Base-by-base conservation (phyloP, 2,113 vertebrate species). In the Riparia riparia region DNA sequence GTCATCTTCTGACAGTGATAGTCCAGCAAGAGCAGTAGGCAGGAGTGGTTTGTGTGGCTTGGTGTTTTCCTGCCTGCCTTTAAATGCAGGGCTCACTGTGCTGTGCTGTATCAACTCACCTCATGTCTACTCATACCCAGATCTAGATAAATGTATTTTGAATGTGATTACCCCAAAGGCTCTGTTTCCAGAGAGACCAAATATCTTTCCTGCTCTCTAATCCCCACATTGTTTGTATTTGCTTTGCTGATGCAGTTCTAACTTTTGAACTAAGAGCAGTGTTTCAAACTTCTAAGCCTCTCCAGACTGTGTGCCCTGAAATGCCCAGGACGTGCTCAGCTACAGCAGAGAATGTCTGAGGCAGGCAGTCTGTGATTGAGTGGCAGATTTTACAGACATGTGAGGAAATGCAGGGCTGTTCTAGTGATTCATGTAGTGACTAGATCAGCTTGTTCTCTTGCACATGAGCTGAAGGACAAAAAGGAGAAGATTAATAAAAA, bases 1-100 rank as follows among this genome's bases (percentile, higher is more conserved):
- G 39, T 95, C 56, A 44, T 70, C 65, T 86, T 68, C 51, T 95
- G 80, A 92, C 56, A 61, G 22, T 50, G 57, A 9, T 10, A 41
- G 83, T 60, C 69, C 61, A 84, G 34, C 41, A 61, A 26, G 74
- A 86, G 50, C 47, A 47, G 71, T 56, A 60, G 53, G 44, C 63
- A 70, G 51, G n/a, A 50, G 29, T 49, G 32, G 25, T 72, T 71
- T 64, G 19, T 22, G 7, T 71, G 61, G 26, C 17, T 14, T 7
- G 49, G 44, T 79, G 34, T 15, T 45, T 47, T 89, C n/a, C 34
- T 6, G 6, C 26, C 29, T 77, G 42, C 39, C 22, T 90, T 73
- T 65, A 47, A 44, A 49, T 68, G 29, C 32, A 39, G 25, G 14
- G 16, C 14, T 92, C 4, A 2, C 16, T 57, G 29, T 63, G 16